Conservation (phyloP, 2,797 vertebrate species). For the Lagorchestes hirsutus region DNA sequence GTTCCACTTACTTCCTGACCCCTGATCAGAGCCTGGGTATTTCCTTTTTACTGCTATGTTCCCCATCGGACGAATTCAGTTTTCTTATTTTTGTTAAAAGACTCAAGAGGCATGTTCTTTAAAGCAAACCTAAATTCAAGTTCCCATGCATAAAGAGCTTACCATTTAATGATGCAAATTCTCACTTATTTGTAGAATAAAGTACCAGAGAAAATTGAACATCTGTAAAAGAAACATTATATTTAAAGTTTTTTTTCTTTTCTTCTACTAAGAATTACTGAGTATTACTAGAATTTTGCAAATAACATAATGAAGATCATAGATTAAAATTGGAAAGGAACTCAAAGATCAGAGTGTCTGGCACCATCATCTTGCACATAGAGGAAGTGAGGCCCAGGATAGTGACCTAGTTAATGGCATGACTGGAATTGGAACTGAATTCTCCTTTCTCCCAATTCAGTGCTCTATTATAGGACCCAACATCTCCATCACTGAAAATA, state of each 20-base stretch:
- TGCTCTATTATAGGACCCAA: background rate
- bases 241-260: slow-evolving; percentile 1
- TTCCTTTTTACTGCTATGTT: background rate
- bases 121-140: slow-evolving; percentile 7
- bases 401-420: background rate
- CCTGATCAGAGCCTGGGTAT: background rate
- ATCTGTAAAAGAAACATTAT: slow-evolving; percentile 39
- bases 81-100: background rate
- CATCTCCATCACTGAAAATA: background rate
- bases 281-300: background rate
- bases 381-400: background rate
- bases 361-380: background rate
- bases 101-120: slow-evolving; percentile 14
- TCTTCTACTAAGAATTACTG: background rate
- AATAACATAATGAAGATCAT: background rate
- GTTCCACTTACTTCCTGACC: slow-evolving; percentile 40
- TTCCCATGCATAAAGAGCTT: slow-evolving; percentile 14
- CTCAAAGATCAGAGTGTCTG: background rate
- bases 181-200: background rate
- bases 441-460: background rate
- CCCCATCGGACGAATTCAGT: background rate
- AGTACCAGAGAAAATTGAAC: slow-evolving; percentile 1
- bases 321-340: background rate
- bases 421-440: background rate
- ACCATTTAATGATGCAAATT: background rate